These are phyloP conservation scores for Neostethus bicornis DNA, from an alignment of 2,797 vertebrate species.

Conservation along the genomic window DNA sequence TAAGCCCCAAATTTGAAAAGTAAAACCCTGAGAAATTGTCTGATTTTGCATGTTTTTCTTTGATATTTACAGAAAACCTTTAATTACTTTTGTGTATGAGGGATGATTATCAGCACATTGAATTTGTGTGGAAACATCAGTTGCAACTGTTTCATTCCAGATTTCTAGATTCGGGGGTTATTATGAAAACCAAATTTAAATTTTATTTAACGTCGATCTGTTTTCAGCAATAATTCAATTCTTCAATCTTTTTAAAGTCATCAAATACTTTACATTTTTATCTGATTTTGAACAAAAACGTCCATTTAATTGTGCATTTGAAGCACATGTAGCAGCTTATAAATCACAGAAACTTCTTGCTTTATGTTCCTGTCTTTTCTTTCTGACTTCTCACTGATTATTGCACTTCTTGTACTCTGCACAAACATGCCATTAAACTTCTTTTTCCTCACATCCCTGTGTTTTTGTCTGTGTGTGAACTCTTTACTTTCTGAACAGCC, in stretches of 20 bases:
- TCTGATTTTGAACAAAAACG: constrained; percentile 32
- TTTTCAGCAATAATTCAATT: constrained; percentile 38
- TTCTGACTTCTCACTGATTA: constrained; percentile 76
- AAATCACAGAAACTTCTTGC: constrained; percentile 26
- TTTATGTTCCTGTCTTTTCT: constrained; percentile 61
- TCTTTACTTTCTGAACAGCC: constrained; percentile 24
- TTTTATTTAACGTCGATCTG: constrained; percentile 41
- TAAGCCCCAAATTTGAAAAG: constrained; percentile 18
- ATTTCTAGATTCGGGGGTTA: no score
- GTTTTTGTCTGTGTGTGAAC: constrained; percentile 42
- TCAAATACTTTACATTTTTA: constrained; percentile 19
- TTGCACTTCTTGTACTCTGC: constrained; percentile 80
- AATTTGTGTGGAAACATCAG: constrained; percentile 37
- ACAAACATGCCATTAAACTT: constrained; percentile 87
- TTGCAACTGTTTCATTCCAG: constrained; percentile 79
- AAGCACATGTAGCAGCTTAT: constrained; percentile 22
- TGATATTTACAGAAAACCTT: constrained; percentile 18
- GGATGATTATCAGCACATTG: constrained; percentile 53
- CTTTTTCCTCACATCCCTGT: constrained; percentile 66
- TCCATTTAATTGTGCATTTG: constrained; percentile 1
- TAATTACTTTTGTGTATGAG: constrained; percentile 31
- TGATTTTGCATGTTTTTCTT: constrained; percentile 4
- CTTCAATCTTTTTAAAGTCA: constrained; percentile 32
- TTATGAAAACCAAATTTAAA: no score
- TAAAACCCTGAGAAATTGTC: no score